A percentile compares a stretch with the other conserved stretches of the same genome.
Conservation (phyloP, 2,113 vertebrate genomes). For the Grammomys dolichurus region DNA sequence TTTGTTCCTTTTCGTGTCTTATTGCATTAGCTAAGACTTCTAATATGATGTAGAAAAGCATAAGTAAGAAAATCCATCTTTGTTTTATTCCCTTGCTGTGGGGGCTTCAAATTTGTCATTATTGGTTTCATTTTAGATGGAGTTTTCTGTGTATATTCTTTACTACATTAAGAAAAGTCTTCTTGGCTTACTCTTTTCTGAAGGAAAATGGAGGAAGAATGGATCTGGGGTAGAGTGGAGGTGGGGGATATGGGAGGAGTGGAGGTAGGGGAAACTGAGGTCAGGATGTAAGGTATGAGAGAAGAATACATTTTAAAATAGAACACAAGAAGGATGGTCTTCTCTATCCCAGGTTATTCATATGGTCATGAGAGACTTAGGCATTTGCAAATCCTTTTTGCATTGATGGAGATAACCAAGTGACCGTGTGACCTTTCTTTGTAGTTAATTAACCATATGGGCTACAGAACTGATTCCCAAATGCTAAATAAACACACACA, state of each 20-base stretch:
- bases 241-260: not conserved
- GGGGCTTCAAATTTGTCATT: not conserved
- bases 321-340: not conserved
- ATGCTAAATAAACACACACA: not conserved
- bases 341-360: not conserved
- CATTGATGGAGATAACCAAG: not conserved
- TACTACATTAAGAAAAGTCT: not conserved
- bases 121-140: not conserved
- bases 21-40: not conserved
- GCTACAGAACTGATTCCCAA: not conserved
- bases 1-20: not conserved
- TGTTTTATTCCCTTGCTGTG: not conserved
- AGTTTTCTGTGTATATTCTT: not conserved
- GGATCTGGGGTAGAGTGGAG: not conserved
- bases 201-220: not conserved
- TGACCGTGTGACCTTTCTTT: not conserved
- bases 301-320: not conserved
- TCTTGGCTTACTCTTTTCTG: not conserved
- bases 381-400: not conserved
- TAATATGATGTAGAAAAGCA: not conserved
- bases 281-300: not conserved
- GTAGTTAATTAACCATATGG: not conserved
- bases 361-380: not conserved
- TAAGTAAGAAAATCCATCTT: not conserved
- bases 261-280: not conserved